Percentiles rank a stretch among this genome's conserved stretches.
Evolutionary conservation across 2,888 invertebrate species (phyloP).

Genomic region (Parapristionchus giblindavisi): DNA sequence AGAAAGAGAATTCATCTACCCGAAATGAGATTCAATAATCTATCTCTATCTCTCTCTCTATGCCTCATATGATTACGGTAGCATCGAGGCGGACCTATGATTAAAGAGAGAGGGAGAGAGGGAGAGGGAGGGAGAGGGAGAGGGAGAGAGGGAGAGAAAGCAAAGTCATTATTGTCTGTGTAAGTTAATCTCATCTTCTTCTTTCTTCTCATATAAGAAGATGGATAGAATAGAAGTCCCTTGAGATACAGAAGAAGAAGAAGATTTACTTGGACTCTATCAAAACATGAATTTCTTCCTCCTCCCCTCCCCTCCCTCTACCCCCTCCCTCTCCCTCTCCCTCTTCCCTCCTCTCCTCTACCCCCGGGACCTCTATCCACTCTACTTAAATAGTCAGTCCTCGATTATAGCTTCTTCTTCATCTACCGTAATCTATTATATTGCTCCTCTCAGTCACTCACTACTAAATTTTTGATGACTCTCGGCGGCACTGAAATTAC

Average conservation of each 20-base stretch:
- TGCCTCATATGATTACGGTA: too few species aligned
- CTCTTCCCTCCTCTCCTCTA: conserved; percentile 14
- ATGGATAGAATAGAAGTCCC: not conserved
- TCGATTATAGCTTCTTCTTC: too few species aligned
- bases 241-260: not conserved
- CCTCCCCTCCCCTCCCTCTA: conserved; percentile 12
- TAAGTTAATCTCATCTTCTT: not conserved
- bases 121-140: conserved; percentile 2
- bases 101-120: conserved; percentile 1
- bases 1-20: too few species aligned
- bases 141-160: not conserved
- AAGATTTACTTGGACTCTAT: conserved; percentile 18
- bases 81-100: conserved; percentile 22
- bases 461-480: too few species aligned
- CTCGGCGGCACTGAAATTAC: too few species aligned
- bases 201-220: conserved; percentile 9
- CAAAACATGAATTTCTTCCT: conserved; percentile 6
- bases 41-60: too few species aligned
- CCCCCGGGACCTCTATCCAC: not conserved
- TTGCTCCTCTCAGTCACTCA: too few species aligned
- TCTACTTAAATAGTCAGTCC: too few species aligned
- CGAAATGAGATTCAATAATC: too few species aligned
- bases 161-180: too few species aligned
- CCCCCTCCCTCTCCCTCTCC: conserved; percentile 8
- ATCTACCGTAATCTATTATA: too few species aligned